phyloP scores from a whole-genome alignment of 1,140 invertebrate species.

The Oncopeltus fasciatus region DNA sequence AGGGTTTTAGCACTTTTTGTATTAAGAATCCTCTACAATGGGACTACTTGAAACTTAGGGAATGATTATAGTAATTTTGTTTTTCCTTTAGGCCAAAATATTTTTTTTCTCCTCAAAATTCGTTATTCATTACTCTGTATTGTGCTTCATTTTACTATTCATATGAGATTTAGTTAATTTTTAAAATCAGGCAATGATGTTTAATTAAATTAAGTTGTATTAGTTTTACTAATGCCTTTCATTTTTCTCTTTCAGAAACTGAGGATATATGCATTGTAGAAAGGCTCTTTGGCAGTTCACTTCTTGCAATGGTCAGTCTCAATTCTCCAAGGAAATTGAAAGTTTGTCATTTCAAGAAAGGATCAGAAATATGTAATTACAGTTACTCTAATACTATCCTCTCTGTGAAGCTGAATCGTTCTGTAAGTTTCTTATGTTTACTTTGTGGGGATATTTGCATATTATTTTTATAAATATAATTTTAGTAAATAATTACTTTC shows the following conservation, averaged over 20 bases:
- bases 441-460: background rate
- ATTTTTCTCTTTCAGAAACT: slow-evolving; percentile 36
- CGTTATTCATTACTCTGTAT: too few relatives aligned
- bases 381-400: slow-evolving; percentile 95
- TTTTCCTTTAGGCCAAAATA: too few relatives aligned
- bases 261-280: slow-evolving; percentile 91
- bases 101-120: too few relatives aligned
- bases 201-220: too few relatives aligned
- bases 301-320: slow-evolving; percentile 87
- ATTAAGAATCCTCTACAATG: too few relatives aligned
- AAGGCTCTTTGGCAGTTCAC: slow-evolving; percentile 87
- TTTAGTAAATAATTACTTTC: background rate
- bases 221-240: too few relatives aligned
- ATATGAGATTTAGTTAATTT: too few relatives aligned
- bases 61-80: too few relatives aligned
- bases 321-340: slow-evolving; percentile 82
- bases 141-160: too few relatives aligned
- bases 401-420: slow-evolving; percentile 88
- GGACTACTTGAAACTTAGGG: too few relatives aligned
- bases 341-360: slow-evolving; percentile 96
- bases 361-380: slow-evolving; percentile 96
- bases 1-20: too few relatives aligned
- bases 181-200: too few relatives aligned
- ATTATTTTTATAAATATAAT: background rate
- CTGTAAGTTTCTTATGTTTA: slow-evolving; percentile 48